Base-by-base conservation (phyloP, 1,140 invertebrate species). In the Nasonia longicornis region DNA sequence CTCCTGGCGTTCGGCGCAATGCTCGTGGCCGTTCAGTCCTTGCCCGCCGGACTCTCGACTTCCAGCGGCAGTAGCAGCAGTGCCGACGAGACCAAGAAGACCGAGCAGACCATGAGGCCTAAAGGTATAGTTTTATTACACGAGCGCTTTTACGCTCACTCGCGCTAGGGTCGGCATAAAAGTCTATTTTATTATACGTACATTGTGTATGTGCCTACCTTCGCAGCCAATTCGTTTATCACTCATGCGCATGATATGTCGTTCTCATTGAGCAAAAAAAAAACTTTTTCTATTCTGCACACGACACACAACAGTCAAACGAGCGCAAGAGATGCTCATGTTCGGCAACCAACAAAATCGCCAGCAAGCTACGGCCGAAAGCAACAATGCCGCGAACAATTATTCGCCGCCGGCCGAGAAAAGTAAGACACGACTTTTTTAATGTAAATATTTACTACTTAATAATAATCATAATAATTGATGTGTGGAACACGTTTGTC, bases 301-400 rank as follows among this genome's bases (percentile, higher is more conserved):
- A 45, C 76, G 45, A 38, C 14, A 42, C 12, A 58, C 86, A 86
- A 48, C 74, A 91, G 91, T 86, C 4, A 91, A 91, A 85, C 87
- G 89, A 77, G 86, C 90, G 1, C 89, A 91, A 84, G 91, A 91
- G 81, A 85, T 88, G 42, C 82, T 91, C 67, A 90, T 91, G 88
- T 91, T 91, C 58, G 90, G 90, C 1, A 91, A 91, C 78, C 91
- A 91, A 77, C 91, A 91, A 72, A 91, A 90, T 83, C 86, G 86
- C 45, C 85, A 85, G 26, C 26, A n/a, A 52, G 72, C 72, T 2
- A 42, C 10, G 2, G n/a, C 45, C 20, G 80, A 84, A 6, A 85
- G 87, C 14, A 86, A 85, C 45, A 77, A 84, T 8, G 80, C 74
- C 4, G 80, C 77, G 70, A 76, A 83, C 35, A 83, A 84, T 12